A percentile compares a stretch with the other conserved stretches of the same genome.
phyloP scores from a whole-genome alignment of 2,888 invertebrate genomes.

The Seladonia tumulorum region DNA sequence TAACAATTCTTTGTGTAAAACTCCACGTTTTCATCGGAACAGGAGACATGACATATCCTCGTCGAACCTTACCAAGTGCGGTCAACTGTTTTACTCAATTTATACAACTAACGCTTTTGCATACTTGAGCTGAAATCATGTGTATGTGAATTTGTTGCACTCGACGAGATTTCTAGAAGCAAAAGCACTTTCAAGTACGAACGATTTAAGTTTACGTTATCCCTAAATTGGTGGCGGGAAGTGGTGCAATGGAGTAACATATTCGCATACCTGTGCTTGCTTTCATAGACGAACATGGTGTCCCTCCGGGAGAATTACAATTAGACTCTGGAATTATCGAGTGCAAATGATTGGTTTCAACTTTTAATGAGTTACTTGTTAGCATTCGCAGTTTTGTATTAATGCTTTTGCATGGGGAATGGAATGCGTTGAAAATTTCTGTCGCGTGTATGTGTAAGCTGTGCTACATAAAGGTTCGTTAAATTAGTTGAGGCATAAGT shows the following conservation, averaged over 20 bases:
- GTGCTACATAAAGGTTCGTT: not conserved
- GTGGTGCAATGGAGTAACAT: not conserved
- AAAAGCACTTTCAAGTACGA: not conserved
- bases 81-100: constrained; percentile 24
- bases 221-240: not conserved
- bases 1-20: constrained; percentile 38
- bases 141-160: not conserved
- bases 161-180: not conserved
- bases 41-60: constrained; percentile 24
- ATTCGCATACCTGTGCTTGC: not conserved
- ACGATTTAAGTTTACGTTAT: not conserved
- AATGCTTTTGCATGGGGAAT: not conserved
- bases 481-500: not conserved
- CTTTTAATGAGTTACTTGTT: not conserved
- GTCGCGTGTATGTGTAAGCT: not conserved
- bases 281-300: constrained; percentile 1
- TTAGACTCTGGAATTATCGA: not conserved
- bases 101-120: not conserved
- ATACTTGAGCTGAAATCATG: not conserved
- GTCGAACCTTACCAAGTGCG: constrained; percentile 43
- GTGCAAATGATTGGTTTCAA: not conserved
- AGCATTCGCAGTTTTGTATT: not conserved
- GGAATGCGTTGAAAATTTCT: not conserved
- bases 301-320: not conserved
- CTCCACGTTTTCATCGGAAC: constrained; percentile 31